Conservation (phyloP, 2,797 vertebrate species). For the Neomorphus geoffroyi region DNA sequence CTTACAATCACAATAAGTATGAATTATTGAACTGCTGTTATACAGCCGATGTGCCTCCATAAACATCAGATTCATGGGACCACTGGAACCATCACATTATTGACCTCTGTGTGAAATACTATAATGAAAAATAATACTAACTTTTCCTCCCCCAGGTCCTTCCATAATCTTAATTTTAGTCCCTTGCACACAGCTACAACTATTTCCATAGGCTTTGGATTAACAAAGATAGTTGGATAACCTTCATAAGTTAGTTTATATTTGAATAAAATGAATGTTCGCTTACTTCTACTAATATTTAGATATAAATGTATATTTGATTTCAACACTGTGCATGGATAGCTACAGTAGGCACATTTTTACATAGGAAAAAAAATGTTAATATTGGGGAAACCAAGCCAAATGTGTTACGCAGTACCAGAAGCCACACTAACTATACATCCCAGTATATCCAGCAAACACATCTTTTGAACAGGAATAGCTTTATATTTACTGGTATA, state of each 20-base stretch:
- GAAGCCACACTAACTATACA: background rate
- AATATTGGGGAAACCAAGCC: background rate
- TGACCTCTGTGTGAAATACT: background rate
- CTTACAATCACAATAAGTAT: background rate
- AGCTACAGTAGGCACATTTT: background rate
- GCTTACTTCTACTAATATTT: background rate
- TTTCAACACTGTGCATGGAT: background rate
- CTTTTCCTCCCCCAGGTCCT: fast-evolving
- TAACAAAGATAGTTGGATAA: background rate
- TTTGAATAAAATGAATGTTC: background rate
- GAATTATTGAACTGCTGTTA: background rate
- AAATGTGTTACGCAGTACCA: background rate
- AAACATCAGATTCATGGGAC: background rate
- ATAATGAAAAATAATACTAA: background rate
- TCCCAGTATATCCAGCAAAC: background rate
- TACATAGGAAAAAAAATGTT: background rate
- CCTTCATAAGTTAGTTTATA: background rate
- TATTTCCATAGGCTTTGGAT: background rate
- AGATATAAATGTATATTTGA: background rate
- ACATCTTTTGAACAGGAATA: background rate
- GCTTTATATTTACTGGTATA: background rate
- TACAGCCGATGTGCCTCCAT: background rate
- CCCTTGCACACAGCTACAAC: background rate
- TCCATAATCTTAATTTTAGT: background rate
- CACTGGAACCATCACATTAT: background rate